Percentiles rank a stretch among this genome's conserved stretches.
Evolutionary conservation across 2,888 invertebrate genomes (phyloP).

Genomic region (Archips xylosteana): DNA sequence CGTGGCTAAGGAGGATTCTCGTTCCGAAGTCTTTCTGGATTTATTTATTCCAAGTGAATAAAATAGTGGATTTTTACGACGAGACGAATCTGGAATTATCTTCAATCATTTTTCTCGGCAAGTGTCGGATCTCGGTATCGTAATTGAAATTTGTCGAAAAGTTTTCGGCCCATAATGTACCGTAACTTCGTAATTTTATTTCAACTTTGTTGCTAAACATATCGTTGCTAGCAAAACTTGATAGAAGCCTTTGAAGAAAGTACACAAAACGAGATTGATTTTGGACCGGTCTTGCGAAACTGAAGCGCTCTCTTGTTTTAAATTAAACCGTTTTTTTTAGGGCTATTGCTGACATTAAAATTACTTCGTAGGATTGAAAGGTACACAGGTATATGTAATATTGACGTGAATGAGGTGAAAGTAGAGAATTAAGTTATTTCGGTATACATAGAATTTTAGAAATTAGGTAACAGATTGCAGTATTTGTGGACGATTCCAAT

Average conservation of each 20-base stretch:
- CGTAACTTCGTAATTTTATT: conserved; percentile 36
- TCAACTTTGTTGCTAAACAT: conserved; percentile 31
- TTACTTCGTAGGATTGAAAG: conserved; percentile 24
- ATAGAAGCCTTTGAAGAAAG: conserved; percentile 36
- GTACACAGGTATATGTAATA: background rate
- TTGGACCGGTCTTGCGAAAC: conserved; percentile 24
- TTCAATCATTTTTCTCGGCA: conserved; percentile 27
- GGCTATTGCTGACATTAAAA: conserved; percentile 28
- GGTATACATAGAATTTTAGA: background rate
- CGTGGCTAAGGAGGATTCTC: conserved; percentile 14
- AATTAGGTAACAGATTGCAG: too few relatives aligned
- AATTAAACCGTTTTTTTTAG: conserved; percentile 26
- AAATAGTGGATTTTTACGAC: conserved; percentile 11
- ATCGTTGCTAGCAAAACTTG: conserved; percentile 29
- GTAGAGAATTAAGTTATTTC: background rate
- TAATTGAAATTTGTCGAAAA: conserved; percentile 34
- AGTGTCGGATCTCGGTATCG: conserved; percentile 31
- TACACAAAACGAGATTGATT: conserved; percentile 36
- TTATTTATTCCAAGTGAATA: conserved; percentile 9
- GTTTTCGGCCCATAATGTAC: conserved; percentile 17
- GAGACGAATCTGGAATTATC: conserved; percentile 18
- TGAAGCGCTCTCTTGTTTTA: conserved; percentile 34
- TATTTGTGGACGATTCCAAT: too few relatives aligned
- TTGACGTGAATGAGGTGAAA: background rate
- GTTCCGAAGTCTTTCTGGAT: conserved; percentile 17